Conservation (phyloP, 2,888 invertebrate species). For the Pogonocherus hispidulus region DNA sequence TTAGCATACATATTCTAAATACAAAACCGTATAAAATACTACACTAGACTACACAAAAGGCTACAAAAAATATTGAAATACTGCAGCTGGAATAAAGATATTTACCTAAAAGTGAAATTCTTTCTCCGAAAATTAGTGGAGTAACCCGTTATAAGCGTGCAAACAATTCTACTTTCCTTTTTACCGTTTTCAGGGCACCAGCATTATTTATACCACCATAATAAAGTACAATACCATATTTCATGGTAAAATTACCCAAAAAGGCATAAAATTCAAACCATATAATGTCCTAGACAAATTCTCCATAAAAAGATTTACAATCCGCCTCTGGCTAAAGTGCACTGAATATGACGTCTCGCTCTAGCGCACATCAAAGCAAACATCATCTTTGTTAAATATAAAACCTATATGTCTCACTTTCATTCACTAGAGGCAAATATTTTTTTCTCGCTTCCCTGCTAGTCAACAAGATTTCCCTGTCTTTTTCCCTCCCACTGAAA, state of each 20-base stretch:
- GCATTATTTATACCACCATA: constrained; percentile 35
- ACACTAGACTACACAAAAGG: too few relatives aligned
- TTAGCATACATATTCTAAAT: too few relatives aligned
- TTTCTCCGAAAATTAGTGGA: constrained; percentile 17
- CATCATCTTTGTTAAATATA: constrained; percentile 61
- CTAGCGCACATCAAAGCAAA: constrained; percentile 48
- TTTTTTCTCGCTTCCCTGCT: constrained; percentile 64
- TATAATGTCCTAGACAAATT: constrained; percentile 39
- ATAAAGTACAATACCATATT: constrained; percentile 40
- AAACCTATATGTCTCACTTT: constrained; percentile 62
- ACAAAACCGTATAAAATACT: too few relatives aligned
- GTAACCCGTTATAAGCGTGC: constrained; percentile 39
- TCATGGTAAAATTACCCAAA: constrained; percentile 37
- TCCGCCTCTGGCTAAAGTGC: constrained; percentile 48
- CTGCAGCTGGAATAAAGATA: too few relatives aligned
- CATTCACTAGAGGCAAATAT: constrained; percentile 61
- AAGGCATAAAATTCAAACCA: constrained; percentile 31
- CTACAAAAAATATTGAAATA: too few relatives aligned
- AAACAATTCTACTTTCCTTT: constrained; percentile 33
- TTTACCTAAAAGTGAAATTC: constrained; percentile 29
- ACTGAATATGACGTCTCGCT: constrained; percentile 56
- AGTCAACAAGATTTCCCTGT: constrained; percentile 58
- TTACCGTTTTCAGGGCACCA: constrained; percentile 12
- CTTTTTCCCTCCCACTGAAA: constrained; percentile 39
- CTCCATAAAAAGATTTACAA: constrained; percentile 52